A percentile compares a stretch with the other conserved stretches of the same genome.
Conservation (phyloP, 2,888 invertebrate genomes). For the Nasonia oneida region DNA sequence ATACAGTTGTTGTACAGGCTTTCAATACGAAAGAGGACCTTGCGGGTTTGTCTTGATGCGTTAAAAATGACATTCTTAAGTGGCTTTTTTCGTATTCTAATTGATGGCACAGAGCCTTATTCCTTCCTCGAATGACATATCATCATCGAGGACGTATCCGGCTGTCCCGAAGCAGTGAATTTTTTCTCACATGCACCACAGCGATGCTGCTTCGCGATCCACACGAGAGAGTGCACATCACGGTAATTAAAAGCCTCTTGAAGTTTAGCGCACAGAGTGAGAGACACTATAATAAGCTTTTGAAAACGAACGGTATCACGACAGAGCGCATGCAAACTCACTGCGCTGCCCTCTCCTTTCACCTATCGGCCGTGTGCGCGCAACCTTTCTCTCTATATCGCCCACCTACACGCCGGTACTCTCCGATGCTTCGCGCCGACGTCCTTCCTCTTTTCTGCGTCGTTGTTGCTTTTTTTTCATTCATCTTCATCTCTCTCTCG, state of each 20-base stretch:
- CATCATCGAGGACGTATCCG: too few species aligned
- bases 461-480: neutral
- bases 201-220: too few species aligned
- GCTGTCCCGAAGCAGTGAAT: too few species aligned
- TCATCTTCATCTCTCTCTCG: neutral
- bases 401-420: constrained; percentile 15
- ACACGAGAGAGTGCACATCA: too few species aligned
- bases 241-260: neutral
- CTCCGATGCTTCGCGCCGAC: neutral
- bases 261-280: constrained; percentile 55
- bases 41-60: neutral
- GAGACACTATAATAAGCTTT: constrained; percentile 2
- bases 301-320: constrained; percentile 17
- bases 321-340: constrained; percentile 19
- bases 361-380: neutral
- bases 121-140: neutral
- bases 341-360: constrained; percentile 25
- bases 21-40: neutral
- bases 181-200: too few species aligned
- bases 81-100: neutral
- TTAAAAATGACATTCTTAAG: constrained; percentile 6
- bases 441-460: neutral
- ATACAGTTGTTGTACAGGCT: neutral
- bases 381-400: constrained; percentile 50
- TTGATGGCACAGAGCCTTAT: neutral